phyloP scores from a whole-genome alignment of 2,113 vertebrate species.

The Diadophis punctatus region DNA sequence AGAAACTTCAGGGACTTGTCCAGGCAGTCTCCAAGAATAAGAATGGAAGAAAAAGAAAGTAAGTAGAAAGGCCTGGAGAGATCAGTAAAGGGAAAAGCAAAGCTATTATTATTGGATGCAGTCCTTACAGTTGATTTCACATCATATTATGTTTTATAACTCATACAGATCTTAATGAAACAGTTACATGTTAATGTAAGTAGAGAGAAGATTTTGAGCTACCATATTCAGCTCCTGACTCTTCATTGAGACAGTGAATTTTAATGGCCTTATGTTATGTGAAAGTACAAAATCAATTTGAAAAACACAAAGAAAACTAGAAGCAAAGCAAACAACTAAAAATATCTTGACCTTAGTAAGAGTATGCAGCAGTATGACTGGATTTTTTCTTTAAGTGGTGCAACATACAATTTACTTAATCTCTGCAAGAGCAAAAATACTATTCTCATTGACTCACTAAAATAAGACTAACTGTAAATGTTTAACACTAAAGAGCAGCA shows the following conservation, averaged over 20 bases:
- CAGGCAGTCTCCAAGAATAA: neutral
- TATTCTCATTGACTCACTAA: neutral
- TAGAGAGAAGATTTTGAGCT: slow-evolving; percentile 50
- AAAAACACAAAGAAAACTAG: slow-evolving; percentile 1
- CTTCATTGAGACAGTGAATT: slow-evolving; percentile 21
- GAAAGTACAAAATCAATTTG: slow-evolving; percentile 26
- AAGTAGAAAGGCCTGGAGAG: neutral
- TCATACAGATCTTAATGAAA: slow-evolving; percentile 56
- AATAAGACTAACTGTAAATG: neutral
- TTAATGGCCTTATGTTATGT: slow-evolving; percentile 37
- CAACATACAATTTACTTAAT: slow-evolving; percentile 9
- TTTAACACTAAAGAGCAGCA: neutral
- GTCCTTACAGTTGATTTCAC: slow-evolving; percentile 44
- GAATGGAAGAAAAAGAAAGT: neutral
- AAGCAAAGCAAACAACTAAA: slow-evolving; percentile 25
- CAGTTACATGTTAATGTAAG: slow-evolving; percentile 9
- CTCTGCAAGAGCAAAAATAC: neutral
- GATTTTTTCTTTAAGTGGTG: neutral
- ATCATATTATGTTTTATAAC: slow-evolving; percentile 46
- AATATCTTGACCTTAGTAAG: slow-evolving; percentile 37
- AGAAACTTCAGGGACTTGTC: neutral
- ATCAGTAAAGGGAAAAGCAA: neutral
- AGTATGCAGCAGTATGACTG: slow-evolving; percentile 13
- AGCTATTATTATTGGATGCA: neutral
- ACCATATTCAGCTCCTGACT: slow-evolving; percentile 32